phyloP scores from a whole-genome alignment of 2,113 vertebrate genomes.

The Coreoperca whiteheadi region DNA sequence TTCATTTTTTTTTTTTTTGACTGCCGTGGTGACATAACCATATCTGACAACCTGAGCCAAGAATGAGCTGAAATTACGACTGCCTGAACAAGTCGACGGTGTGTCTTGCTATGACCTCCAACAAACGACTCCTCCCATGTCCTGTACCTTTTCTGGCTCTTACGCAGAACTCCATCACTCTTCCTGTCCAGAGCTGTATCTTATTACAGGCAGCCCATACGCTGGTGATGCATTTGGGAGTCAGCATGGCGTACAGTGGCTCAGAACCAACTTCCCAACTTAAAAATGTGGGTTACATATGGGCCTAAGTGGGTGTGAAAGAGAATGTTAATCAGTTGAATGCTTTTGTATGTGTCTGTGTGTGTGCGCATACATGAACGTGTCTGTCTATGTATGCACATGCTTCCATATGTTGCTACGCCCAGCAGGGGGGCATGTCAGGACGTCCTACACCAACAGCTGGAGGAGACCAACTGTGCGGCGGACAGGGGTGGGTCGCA shows the following conservation, averaged over 20 bases:
- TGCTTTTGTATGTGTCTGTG: conserved; percentile 44
- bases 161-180: conserved; percentile 33
- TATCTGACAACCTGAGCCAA: conserved; percentile 16
- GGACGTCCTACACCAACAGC: conserved; percentile 55
- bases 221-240: conserved; percentile 50
- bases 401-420: conserved; percentile 54
- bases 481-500: conserved; percentile 33
- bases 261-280: conserved; percentile 30
- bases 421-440: conserved; percentile 54
- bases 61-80: conserved; percentile 27
- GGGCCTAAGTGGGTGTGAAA: conserved; percentile 65
- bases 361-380: conserved; percentile 16
- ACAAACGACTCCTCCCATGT: conserved; percentile 22
- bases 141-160: conserved; percentile 30
- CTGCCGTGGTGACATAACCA: background rate
- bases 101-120: background rate
- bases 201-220: conserved; percentile 44
- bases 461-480: conserved; percentile 54
- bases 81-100: background rate
- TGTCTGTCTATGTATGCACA: background rate
- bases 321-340: conserved; percentile 68
- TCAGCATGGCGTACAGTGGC: conserved; percentile 11
- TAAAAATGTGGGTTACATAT: conserved; percentile 60
- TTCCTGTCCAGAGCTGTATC: conserved; percentile 38
- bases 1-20: background rate